A percentile compares a stretch with the other conserved stretches of the same genome.
Evolutionary conservation across 2,888 invertebrate genomes (phyloP).

Genomic region (Lasiommata megera): DNA sequence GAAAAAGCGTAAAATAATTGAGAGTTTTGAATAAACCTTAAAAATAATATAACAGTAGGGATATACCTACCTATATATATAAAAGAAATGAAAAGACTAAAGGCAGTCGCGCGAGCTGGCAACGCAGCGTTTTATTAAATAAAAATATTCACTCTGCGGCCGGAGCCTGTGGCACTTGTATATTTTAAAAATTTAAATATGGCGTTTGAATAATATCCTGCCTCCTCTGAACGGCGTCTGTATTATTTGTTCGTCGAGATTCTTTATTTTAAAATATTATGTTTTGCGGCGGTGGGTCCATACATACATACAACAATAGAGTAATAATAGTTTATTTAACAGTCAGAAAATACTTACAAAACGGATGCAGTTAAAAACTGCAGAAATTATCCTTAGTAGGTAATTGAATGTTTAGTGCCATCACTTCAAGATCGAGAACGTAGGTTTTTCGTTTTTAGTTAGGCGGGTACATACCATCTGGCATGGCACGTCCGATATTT

Average conservation of each 20-base stretch:
- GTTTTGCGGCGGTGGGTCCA: constrained; percentile 27
- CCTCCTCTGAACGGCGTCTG: constrained; percentile 19
- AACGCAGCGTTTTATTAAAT: constrained; percentile 52
- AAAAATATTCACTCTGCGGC: constrained; percentile 23
- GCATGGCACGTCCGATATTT: too few species aligned
- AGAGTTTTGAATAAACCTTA: too few species aligned
- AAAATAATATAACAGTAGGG: too few species aligned
- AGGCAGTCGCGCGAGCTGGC: constrained; percentile 50
- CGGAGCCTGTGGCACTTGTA: constrained; percentile 18
- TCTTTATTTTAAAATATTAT: constrained; percentile 19
- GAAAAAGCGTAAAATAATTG: too few species aligned
- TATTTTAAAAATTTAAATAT: constrained; percentile 27
- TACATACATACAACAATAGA: background rate
- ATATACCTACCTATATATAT: background rate
- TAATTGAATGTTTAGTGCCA: too few species aligned
- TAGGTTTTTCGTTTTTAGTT: too few species aligned
- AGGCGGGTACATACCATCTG: too few species aligned
- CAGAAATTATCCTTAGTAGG: too few species aligned
- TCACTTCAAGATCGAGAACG: too few species aligned
- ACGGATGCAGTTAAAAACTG: too few species aligned
- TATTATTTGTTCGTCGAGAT: constrained; percentile 14
- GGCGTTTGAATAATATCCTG: constrained; percentile 27
- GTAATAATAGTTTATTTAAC: too few species aligned
- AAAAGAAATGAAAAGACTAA: background rate
- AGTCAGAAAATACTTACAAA: too few species aligned